Evolutionary conservation across 2,113 vertebrate genomes (phyloP).

Genomic region (Deroptyus accipitrinus): DNA sequence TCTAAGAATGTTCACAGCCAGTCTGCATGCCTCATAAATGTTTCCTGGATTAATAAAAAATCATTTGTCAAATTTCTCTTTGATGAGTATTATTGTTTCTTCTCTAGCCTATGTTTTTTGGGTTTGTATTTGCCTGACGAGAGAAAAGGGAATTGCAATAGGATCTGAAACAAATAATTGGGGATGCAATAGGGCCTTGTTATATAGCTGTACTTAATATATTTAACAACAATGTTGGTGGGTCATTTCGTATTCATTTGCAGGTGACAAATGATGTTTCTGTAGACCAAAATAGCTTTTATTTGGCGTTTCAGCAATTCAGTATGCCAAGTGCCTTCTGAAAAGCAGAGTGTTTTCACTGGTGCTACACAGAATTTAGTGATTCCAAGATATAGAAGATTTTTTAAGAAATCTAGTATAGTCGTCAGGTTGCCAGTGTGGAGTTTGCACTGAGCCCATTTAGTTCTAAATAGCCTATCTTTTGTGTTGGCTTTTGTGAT

Average conservation of each 20-base stretch:
- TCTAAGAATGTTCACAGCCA: background rate
- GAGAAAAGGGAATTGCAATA: background rate
- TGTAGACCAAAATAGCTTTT: background rate
- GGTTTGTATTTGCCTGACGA: background rate
- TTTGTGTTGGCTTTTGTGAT: background rate
- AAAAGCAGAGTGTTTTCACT: background rate
- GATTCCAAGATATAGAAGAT: background rate
- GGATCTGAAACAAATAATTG: background rate
- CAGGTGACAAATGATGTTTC: background rate
- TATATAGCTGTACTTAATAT: background rate
- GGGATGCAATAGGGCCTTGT: background rate
- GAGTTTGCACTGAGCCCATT: background rate
- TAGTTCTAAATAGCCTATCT: background rate
- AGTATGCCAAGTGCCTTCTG: background rate
- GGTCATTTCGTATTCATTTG: background rate
- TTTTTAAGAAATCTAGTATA: background rate
- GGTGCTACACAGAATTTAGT: background rate
- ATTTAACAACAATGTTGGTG: background rate
- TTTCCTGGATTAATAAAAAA: slow-evolving; percentile 35
- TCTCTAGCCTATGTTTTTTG: background rate
- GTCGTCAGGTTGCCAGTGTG: background rate
- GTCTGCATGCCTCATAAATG: background rate
- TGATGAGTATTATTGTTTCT: slow-evolving; percentile 17
- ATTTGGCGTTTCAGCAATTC: background rate
- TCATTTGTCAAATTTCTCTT: background rate